These are phyloP conservation scores for Babyrousa celebensis DNA, from an alignment of 2,797 vertebrate genomes.

Conservation along the genomic window DNA sequence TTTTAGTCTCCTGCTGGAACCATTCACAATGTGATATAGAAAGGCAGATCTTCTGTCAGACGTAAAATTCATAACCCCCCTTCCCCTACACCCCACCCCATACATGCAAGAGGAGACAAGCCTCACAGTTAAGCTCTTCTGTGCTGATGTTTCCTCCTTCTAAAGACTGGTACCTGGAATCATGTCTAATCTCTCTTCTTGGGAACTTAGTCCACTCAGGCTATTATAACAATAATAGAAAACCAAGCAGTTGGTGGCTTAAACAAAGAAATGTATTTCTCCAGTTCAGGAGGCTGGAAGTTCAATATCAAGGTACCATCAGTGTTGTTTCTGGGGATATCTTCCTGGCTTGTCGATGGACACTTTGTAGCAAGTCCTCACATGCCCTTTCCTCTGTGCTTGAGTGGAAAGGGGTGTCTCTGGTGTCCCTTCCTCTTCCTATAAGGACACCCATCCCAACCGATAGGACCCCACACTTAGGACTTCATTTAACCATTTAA, in stretches of 20 bases:
- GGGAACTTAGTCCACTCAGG: background rate
- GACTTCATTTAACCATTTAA: background rate
- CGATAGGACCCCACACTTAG: background rate
- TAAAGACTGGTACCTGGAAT: background rate
- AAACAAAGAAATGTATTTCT: background rate
- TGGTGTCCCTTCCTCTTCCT: background rate
- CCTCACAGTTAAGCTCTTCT: background rate
- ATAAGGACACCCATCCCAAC: background rate
- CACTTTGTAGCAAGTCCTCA: background rate
- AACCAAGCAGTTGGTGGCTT: background rate
- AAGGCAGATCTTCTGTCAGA: background rate
- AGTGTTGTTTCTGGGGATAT: background rate
- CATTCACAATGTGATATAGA: background rate
- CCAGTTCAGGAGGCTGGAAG: background rate
- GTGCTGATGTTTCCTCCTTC: background rate
- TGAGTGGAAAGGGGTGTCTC: background rate
- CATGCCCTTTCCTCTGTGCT: background rate
- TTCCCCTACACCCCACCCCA: too few relatives aligned
- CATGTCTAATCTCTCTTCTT: background rate
- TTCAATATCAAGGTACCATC: background rate
- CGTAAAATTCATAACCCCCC: background rate
- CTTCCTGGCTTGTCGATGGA: background rate
- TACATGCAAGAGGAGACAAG: background rate
- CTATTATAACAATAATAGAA: background rate
- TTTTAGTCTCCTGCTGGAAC: background rate